Evolutionary conservation across 2,797 vertebrate genomes (phyloP).

Genomic region (Xenopus petersii): DNA sequence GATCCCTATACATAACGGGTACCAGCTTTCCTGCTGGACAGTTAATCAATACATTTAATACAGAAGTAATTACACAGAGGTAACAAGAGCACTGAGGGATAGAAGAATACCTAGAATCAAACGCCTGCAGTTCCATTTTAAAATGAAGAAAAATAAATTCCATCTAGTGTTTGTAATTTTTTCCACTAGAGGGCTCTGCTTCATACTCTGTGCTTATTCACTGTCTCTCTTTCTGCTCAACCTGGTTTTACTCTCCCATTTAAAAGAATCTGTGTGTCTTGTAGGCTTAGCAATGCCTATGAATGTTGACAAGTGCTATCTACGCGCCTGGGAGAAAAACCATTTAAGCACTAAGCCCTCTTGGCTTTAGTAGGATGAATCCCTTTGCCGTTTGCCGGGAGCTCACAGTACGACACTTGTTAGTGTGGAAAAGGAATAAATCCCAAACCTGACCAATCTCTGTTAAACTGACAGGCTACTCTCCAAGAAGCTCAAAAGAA

Average conservation of each 20-base stretch:
- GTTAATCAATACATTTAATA: constrained; percentile 19
- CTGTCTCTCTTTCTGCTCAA: not conserved
- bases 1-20: constrained; percentile 15
- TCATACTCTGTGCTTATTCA: not conserved
- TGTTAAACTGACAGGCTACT: constrained; percentile 35
- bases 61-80: constrained; percentile 27
- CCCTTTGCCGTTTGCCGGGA: constrained; percentile 5
- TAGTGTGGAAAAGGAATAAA: constrained; percentile 66
- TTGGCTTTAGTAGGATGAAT: constrained; percentile 57
- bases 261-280: constrained; percentile 53
- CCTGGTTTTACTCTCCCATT: fast-evolving
- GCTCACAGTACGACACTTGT: constrained; percentile 59
- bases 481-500: constrained; percentile 49
- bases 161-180: not conserved
- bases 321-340: constrained; percentile 60
- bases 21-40: constrained; percentile 20
- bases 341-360: constrained; percentile 70
- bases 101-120: constrained; percentile 6
- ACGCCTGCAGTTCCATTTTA: not conserved
- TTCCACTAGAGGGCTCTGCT: constrained; percentile 26
- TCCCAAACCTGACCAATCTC: constrained; percentile 53
- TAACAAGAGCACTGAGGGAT: constrained; percentile 9
- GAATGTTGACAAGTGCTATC: constrained; percentile 65
- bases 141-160: too few relatives aligned
- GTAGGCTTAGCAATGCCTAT: constrained; percentile 53